phyloP scores from a whole-genome alignment of 2,888 invertebrate species.

The Drosophila birchii region DNA sequence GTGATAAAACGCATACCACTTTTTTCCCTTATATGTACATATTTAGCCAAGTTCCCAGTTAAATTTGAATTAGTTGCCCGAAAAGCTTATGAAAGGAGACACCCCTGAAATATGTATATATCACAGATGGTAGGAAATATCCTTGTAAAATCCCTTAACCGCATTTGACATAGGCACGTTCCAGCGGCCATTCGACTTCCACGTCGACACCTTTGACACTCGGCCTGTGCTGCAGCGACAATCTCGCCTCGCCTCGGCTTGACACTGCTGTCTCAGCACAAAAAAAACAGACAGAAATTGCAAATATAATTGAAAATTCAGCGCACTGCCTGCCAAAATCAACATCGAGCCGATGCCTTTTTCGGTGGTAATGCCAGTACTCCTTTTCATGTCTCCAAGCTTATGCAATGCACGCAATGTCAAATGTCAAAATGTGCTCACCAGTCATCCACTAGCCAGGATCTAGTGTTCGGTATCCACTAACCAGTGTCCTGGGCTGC shows the following conservation, averaged over 20 bases:
- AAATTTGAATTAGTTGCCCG: slow-evolving; percentile 3
- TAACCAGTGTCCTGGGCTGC: slow-evolving; percentile 2
- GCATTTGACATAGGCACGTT: slow-evolving; percentile 75
- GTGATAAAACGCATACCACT: too few relatives aligned
- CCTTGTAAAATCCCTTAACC: slow-evolving; percentile 63
- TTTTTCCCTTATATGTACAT: not conserved
- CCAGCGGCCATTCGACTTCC: slow-evolving; percentile 49
- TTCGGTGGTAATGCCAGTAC: slow-evolving; percentile 20
- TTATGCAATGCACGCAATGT: slow-evolving; percentile 58
- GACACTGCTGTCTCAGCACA: slow-evolving; percentile 66
- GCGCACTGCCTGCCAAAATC: slow-evolving; percentile 71
- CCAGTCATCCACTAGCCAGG: slow-evolving; percentile 9
- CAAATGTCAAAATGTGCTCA: slow-evolving; percentile 58
- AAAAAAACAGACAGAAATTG: slow-evolving; percentile 52
- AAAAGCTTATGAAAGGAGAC: not conserved
- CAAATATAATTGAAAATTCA: slow-evolving; percentile 64
- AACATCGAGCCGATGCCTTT: slow-evolving; percentile 63
- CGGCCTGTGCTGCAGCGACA: slow-evolving; percentile 22
- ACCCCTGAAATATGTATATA: slow-evolving; percentile 14
- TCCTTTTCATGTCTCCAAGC: slow-evolving; percentile 38
- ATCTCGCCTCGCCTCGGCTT: slow-evolving; percentile 15
- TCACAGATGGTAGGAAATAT: slow-evolving; percentile 23
- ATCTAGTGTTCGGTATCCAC: slow-evolving; percentile 1
- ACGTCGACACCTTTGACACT: slow-evolving; percentile 67
- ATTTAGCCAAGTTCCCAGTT: not conserved